Base-by-base conservation (phyloP, 2,888 invertebrate species). In the Lasius fuliginosus region DNA sequence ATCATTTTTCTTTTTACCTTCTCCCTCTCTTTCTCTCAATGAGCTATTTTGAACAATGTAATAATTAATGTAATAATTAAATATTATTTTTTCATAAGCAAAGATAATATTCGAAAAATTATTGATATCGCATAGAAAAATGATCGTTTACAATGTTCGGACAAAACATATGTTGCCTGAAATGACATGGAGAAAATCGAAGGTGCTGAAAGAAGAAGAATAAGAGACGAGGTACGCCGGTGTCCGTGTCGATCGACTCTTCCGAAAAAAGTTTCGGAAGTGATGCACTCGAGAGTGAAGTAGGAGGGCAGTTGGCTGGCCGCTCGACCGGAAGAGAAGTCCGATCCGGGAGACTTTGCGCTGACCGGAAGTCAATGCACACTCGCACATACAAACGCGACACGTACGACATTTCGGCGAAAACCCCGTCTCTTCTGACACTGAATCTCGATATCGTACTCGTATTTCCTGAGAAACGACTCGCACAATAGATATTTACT, bases 261-360 rank as follows among this genome's bases (percentile, higher is more conserved):
- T 83, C 53, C 69, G 65, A 76, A 81, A 67, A 53, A 74, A 86
- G 68, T 92, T 89, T 91, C 86, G 87, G 87, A 87, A 84, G 73
- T 85, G 87, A 89, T 85, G 85, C 86, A 86, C 84, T 87, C 89
- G 89, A 92, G 90, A 83, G 91, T 90, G 87, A 89, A 89, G 82
- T 64, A 85, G 88, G 86, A 89, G 87, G 88, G 85, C 85, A 90
- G 92, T 92, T 91, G 92, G 92, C 87, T 88, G 90, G 84, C 84
- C 90, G 86, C 33, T 91, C 90, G 84, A 89, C 87, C 88, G 92
- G 89, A 91, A 92, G 87, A 84, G 85, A 89, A 90, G 92, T 92
- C 90, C 90, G 87, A 83, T 90, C 82, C 53, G 53, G 86, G 82
- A 81, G 82, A 69, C 83, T 75, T 84, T 77, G 74, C 83, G 46